A percentile compares a stretch with the other conserved stretches of the same genome.
Evolutionary conservation across 2,113 vertebrate species (phyloP).

Genomic region (Oryctolagus cuniculus): DNA sequence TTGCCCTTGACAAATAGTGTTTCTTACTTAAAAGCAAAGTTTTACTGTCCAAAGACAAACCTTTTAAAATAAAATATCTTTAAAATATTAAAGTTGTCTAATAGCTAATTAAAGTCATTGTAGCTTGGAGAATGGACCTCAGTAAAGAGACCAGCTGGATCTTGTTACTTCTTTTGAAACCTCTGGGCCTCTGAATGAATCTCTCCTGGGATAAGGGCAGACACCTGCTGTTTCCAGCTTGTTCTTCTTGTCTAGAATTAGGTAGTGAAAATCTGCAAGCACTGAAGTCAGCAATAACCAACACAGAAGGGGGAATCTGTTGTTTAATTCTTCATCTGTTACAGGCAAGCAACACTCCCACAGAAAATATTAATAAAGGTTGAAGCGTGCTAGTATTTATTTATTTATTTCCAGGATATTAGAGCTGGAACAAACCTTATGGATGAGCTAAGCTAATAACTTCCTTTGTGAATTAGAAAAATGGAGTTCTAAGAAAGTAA

Average conservation of each 20-base stretch:
- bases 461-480: not conserved
- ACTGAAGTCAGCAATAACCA: not conserved
- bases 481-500: not conserved
- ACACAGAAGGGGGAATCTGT: not conserved
- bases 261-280: not conserved
- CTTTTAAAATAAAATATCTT: not conserved
- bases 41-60: not conserved
- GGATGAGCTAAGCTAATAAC: not conserved
- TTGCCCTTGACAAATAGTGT: not conserved
- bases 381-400: not conserved
- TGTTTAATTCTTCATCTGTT: not conserved
- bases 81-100: not conserved
- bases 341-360: not conserved
- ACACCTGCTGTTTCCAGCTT: not conserved
- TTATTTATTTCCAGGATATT: constrained; percentile 44
- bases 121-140: not conserved
- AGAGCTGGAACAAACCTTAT: not conserved
- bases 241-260: not conserved
- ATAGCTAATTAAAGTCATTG: not conserved
- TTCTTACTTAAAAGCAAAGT: constrained; percentile 35
- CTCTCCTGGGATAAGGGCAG: not conserved
- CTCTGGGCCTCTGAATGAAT: not conserved
- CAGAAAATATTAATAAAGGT: constrained; percentile 32
- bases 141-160: not conserved
- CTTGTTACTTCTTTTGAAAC: not conserved